A percentile compares a stretch with the other conserved stretches of the same genome.
These are phyloP conservation scores for Sander lucioperca DNA, from an alignment of 2,113 vertebrate genomes.

Conservation along the genomic window DNA sequence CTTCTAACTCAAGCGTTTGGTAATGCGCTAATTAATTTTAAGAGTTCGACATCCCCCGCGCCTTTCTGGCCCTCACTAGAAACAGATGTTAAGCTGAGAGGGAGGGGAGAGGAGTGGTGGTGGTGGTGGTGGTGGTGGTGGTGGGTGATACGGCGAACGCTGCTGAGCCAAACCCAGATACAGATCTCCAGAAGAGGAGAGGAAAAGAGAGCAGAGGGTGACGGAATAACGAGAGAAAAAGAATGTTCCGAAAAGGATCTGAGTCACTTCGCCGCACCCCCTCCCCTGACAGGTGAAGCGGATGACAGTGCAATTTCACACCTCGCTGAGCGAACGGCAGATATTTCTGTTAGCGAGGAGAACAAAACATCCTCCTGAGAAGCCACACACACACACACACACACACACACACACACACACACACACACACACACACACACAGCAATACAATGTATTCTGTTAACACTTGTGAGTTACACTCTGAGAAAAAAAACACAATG, in stretches of 20 bases:
- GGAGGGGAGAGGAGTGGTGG: neutral
- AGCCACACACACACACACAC: conserved; percentile 24
- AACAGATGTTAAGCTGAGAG: conserved; percentile 75
- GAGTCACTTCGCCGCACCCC: conserved; percentile 16
- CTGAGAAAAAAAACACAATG: conserved; percentile 40
- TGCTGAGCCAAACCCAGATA: conserved; percentile 48
- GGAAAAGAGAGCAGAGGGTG: conserved; percentile 5
- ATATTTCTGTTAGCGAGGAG: conserved; percentile 48
- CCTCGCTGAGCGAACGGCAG: conserved; percentile 58
- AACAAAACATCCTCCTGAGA: conserved; percentile 60
- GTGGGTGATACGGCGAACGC: conserved; percentile 38
- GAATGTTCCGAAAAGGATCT: conserved; percentile 29
- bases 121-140: conserved; percentile 4
- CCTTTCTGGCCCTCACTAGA: conserved; percentile 70
- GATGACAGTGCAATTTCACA: conserved; percentile 78
- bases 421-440: conserved; percentile 26
- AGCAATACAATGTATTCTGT: conserved; percentile 32
- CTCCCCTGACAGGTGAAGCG: conserved; percentile 67
- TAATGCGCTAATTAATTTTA: conserved; percentile 83
- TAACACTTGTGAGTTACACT: conserved; percentile 35
- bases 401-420: conserved; percentile 11
- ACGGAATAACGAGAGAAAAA: conserved; percentile 12
- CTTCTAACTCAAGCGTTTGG: conserved; percentile 67
- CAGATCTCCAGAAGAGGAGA: conserved; percentile 42
- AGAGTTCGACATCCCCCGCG: conserved; percentile 64